These are phyloP conservation scores for Nemotelus pantherinus DNA, from an alignment of 2,888 invertebrate genomes.

Conservation along the genomic window DNA sequence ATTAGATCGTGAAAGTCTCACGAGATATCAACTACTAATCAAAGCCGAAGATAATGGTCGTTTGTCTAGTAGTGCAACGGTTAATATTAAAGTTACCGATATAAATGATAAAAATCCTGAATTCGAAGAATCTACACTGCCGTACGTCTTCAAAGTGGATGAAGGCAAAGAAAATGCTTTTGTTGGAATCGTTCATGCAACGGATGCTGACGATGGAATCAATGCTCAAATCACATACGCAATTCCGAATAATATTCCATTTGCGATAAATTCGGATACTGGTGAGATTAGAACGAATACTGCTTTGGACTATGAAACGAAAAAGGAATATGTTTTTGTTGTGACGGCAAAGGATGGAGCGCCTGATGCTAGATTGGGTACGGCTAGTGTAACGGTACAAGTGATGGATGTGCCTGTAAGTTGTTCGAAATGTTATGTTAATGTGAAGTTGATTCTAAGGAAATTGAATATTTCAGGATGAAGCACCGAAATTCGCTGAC, in stretches of 20 bases:
- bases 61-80: constrained; percentile 81
- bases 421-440: neutral
- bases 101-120: constrained; percentile 93
- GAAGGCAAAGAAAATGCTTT: constrained; percentile 72
- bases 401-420: constrained; percentile 73
- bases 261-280: constrained; percentile 79
- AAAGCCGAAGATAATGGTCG: constrained; percentile 88
- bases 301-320: constrained; percentile 83
- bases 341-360: constrained; percentile 91
- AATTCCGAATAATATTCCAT: constrained; percentile 81
- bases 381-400: constrained; percentile 84
- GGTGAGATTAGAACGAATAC: constrained; percentile 81
- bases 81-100: constrained; percentile 89
- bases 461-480: constrained; percentile 67
- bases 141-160: constrained; percentile 83
- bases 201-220: constrained; percentile 85
- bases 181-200: constrained; percentile 85
- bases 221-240: constrained; percentile 85
- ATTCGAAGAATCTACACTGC: constrained; percentile 77
- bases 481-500: constrained; percentile 80
- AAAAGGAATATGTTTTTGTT: constrained; percentile 79
- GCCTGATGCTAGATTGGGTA: constrained; percentile 83
- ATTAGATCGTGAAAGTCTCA: constrained; percentile 88
- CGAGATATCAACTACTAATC: constrained; percentile 86
- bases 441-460: neutral